Base-by-base conservation (phyloP, 2,113 vertebrate genomes). In the Dicerorhinus sumatrensis region DNA sequence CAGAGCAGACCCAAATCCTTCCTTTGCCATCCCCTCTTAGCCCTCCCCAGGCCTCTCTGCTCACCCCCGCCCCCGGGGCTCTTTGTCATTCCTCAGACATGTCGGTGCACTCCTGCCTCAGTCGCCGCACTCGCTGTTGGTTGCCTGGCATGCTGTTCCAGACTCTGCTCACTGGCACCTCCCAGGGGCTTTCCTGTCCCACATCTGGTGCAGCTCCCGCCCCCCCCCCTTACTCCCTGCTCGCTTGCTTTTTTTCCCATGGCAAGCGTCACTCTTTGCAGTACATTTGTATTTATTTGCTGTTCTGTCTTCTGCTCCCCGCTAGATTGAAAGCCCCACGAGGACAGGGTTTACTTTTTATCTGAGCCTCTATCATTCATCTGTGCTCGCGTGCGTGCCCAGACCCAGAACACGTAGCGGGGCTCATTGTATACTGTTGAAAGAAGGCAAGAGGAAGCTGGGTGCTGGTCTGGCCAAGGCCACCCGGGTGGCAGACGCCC, bases 401-500 rank as follows among this genome's bases (percentile, higher is more conserved):
- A 33, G 42, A 33, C 36, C 36, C 8, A 25, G 31, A 42, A 14
- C 6, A 1, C 17, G 5, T 0, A 48, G 60, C 8, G 82, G 62
- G 76, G 56, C 48, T 65, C 62, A 18, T 6, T 1, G 13, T 16
- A 27, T 31, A 21, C 33, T 56, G 9, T 36, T 4, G 25, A 36
- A 33, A 20, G 42, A 48, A 80, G 13, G 18, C 10, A 1, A 0
- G 17, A 46, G 70, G 63, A 31, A 36, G 46, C 42, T 20, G 36
- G 54, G 3, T 21, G 21, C 13, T 1, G 3, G 48, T n/a, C 20
- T 56, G 70, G 20, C 48, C 16, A 8, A 75, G 20, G 39, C 5
- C 48, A 14, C 0, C 0, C 9, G 17, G 54, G 31, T 14, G 21
- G 31, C 51, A 10, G 36, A 33, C 1, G 12, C 36, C 20, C 4